These are phyloP conservation scores for Clamator glandarius DNA, from an alignment of 2,797 vertebrate species.

Conservation along the genomic window DNA sequence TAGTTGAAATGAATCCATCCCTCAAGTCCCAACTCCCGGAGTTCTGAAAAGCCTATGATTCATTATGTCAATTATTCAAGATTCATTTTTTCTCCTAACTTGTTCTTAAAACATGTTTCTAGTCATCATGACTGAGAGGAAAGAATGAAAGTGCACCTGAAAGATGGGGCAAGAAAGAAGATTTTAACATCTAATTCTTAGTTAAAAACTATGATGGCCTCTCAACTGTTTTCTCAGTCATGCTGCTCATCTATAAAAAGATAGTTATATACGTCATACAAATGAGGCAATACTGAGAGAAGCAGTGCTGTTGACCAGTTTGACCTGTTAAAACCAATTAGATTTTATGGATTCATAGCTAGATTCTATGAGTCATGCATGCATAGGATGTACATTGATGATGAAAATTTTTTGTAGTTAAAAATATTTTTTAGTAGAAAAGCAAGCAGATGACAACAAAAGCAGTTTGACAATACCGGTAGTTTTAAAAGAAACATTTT, in stretches of 20 bases:
- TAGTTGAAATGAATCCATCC: background rate
- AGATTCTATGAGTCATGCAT: fast-evolving
- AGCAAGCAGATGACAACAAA: fast-evolving
- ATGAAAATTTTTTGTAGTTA: background rate
- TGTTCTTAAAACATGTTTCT: background rate
- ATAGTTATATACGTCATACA: background rate
- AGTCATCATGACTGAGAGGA: background rate
- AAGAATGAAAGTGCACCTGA: background rate
- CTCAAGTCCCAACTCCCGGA: background rate
- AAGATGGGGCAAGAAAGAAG: background rate
- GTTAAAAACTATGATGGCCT: background rate
- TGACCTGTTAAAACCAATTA: background rate
- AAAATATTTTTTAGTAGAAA: background rate
- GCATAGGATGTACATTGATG: background rate
- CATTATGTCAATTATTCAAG: background rate
- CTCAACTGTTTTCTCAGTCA: background rate
- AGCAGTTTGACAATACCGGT: background rate
- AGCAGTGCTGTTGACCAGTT: background rate
- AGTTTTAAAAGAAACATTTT: background rate
- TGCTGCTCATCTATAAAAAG: background rate
- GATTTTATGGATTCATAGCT: background rate
- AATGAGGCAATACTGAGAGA: background rate
- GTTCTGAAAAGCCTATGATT: background rate
- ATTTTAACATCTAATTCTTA: background rate
- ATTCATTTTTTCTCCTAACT: background rate